These are phyloP conservation scores for Acleris holmiana DNA, from an alignment of 2,888 invertebrate genomes.

Conservation along the genomic window DNA sequence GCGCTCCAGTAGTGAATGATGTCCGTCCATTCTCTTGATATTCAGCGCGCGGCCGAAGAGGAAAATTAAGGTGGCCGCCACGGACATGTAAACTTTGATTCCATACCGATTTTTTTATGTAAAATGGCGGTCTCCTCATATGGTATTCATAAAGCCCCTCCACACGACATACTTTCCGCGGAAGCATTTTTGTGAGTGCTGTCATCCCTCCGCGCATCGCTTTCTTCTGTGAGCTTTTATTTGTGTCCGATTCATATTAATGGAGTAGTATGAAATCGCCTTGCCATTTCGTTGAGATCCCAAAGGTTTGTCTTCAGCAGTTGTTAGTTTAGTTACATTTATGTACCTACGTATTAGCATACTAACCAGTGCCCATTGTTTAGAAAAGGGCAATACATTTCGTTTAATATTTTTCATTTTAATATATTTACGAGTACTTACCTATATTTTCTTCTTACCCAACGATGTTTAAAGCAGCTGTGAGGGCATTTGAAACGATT, in stretches of 20 bases:
- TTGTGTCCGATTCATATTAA: constrained; percentile 13
- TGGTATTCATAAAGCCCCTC: constrained; percentile 70
- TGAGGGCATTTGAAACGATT: too few species aligned
- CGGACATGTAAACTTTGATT: constrained; percentile 78
- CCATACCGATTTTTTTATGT: constrained; percentile 71
- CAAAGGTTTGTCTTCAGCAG: too few species aligned
- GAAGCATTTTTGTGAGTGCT: constrained; percentile 53
- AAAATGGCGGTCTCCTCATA: constrained; percentile 67
- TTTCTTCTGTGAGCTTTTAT: constrained; percentile 21
- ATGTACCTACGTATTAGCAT: too few species aligned
- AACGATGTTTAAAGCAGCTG: too few species aligned
- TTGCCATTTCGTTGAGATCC: background rate
- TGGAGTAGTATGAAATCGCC: background rate
- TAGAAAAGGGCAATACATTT: too few species aligned
- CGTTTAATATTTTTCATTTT: too few species aligned
- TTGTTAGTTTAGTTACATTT: too few species aligned
- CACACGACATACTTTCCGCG: constrained; percentile 58
- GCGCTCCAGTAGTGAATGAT: constrained; percentile 56
- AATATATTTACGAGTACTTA: too few species aligned
- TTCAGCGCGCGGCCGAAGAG: constrained; percentile 66
- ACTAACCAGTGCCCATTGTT: too few species aligned
- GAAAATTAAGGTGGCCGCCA: constrained; percentile 78
- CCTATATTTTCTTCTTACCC: too few species aligned
- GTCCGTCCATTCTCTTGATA: constrained; percentile 68
- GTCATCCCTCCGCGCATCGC: constrained; percentile 42